These are phyloP conservation scores for Heliornis fulica DNA, from an alignment of 2,113 vertebrate genomes.

Conservation along the genomic window DNA sequence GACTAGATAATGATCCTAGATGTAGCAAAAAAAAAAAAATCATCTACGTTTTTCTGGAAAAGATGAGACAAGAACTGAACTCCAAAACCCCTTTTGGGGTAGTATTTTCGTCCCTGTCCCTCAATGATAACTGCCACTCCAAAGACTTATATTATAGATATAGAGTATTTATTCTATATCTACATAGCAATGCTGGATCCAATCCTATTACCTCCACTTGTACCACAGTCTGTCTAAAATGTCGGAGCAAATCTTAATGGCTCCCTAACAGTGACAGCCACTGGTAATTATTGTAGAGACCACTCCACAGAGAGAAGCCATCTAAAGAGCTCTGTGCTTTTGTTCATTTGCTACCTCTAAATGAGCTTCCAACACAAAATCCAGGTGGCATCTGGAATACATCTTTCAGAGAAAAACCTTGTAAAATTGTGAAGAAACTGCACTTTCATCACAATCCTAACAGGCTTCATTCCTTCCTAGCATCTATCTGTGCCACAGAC, in stretches of 20 bases:
- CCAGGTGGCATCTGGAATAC: rapidly evolving
- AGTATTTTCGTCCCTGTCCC: not conserved
- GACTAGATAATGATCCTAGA: not conserved
- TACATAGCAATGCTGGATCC: not conserved
- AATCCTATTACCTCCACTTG: not conserved
- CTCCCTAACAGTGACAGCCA: not conserved
- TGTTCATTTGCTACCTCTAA: not conserved
- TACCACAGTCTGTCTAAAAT: not conserved
- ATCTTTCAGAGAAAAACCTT: not conserved
- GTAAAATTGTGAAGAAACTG: not conserved
- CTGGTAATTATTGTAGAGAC: not conserved
- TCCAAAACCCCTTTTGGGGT: not conserved
- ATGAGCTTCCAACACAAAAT: not conserved
- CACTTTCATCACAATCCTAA: not conserved
- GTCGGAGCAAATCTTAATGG: not conserved
- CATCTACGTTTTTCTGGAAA: not conserved
- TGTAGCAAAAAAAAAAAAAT: not conserved
- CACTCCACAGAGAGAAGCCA: not conserved
- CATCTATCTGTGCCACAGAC: not conserved
- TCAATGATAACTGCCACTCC: not conserved
- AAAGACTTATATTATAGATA: not conserved
- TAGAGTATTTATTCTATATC: not conserved
- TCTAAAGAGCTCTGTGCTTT: not conserved
- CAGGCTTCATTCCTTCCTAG: not conserved
- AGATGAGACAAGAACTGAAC: not conserved